phyloP scores from a whole-genome alignment of 2,797 vertebrate genomes.

The Coranthus polyacanthus region DNA sequence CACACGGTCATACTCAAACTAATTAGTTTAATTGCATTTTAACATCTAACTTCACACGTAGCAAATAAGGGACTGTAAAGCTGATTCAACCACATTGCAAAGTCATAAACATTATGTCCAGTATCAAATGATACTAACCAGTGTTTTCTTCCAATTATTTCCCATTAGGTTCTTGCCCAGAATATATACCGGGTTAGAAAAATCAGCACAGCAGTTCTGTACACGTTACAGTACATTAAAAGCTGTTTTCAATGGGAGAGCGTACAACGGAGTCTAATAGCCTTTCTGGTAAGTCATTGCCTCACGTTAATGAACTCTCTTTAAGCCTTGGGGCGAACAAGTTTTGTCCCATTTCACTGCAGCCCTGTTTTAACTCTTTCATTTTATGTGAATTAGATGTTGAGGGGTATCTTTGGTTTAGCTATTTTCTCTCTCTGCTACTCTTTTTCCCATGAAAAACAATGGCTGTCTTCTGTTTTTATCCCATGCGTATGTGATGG shows the following conservation, averaged over 20 bases:
- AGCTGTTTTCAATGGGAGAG: slow-evolving; percentile 99
- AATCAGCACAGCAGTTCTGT: slow-evolving; percentile 94
- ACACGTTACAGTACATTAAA: slow-evolving; percentile 94
- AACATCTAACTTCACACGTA: slow-evolving; percentile 53
- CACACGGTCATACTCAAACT: slow-evolving; percentile 44
- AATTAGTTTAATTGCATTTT: slow-evolving; percentile 67
- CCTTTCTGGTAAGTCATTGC: slow-evolving; percentile 93
- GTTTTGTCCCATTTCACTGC: slow-evolving; percentile 78
- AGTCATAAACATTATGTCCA: slow-evolving; percentile 78
- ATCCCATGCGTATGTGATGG: slow-evolving; percentile 64
- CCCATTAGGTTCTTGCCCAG: slow-evolving; percentile 92
- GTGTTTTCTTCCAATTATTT: slow-evolving; percentile 73
- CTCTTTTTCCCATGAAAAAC: slow-evolving; percentile 72
- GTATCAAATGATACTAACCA: slow-evolving; percentile 74
- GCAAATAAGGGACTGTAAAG: slow-evolving; percentile 67
- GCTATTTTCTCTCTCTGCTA: slow-evolving; percentile 53
- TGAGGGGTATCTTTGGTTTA: slow-evolving; percentile 60
- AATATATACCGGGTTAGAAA: slow-evolving; percentile 96
- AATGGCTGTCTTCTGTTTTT: slow-evolving; percentile 65
- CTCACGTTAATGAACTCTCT: slow-evolving; percentile 77
- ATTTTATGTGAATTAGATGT: slow-evolving; percentile 72
- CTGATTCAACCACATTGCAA: slow-evolving; percentile 70
- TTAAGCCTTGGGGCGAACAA: slow-evolving; percentile 74
- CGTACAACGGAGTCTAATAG: slow-evolving; percentile 89
- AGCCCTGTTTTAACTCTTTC: slow-evolving; percentile 72